Conservation (phyloP, 2,797 vertebrate species). For the Macropus fuliginosus region DNA sequence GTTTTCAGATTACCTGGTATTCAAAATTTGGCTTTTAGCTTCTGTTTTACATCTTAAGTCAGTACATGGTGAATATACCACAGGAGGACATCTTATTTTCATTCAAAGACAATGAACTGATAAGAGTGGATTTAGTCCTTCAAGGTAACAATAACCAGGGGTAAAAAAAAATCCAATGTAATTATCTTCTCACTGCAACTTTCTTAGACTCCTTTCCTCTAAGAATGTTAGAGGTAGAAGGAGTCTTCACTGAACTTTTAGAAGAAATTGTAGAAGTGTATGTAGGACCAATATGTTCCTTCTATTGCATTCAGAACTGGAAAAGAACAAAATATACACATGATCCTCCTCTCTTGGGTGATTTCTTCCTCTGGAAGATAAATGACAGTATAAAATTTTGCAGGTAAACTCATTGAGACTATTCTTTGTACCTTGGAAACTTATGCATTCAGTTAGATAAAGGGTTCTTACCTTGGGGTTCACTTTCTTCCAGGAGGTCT, state of each 20-base stretch:
- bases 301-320: conserved; percentile 34
- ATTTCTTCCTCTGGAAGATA: conserved; percentile 41
- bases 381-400: background rate
- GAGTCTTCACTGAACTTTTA: background rate
- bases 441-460: background rate
- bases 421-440: background rate
- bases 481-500: background rate
- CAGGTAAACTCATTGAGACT: background rate
- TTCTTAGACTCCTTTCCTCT: background rate
- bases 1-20: background rate
- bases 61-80: background rate
- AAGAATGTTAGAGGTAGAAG: background rate
- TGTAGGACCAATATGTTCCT: conserved; percentile 23
- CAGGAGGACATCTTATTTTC: background rate
- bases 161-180: background rate
- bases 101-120: background rate
- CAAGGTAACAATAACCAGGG: background rate
- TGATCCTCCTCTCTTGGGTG: background rate
- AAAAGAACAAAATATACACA: background rate
- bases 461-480: background rate
- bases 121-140: background rate
- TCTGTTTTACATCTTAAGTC: background rate
- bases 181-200: background rate
- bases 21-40: conserved; percentile 11
- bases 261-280: conserved; percentile 40